phyloP scores from a whole-genome alignment of 2,113 vertebrate genomes.

The Ophiodon elongatus region DNA sequence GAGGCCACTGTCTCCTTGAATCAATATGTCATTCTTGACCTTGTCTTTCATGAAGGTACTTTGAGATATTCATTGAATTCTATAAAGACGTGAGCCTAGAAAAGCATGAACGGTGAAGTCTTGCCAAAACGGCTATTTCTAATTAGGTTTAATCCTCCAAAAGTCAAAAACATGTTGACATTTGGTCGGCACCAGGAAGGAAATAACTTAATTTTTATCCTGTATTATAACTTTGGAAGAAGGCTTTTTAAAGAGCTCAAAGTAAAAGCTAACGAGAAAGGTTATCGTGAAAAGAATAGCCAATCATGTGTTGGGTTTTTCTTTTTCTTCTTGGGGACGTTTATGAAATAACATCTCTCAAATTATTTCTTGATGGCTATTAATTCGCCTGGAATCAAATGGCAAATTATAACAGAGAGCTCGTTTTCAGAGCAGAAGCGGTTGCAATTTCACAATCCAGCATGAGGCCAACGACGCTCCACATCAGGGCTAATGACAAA shows the following conservation, averaged over 20 bases:
- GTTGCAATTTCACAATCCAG: constrained; percentile 31
- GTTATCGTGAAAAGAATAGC: constrained; percentile 1
- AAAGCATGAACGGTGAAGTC: constrained; percentile 5
- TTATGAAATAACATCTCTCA: constrained; percentile 13
- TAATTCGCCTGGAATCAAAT: constrained; percentile 11
- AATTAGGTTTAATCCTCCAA: constrained; percentile 11
- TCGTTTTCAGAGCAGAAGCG: constrained; percentile 30
- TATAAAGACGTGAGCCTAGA: constrained; percentile 10
- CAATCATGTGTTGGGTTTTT: neutral
- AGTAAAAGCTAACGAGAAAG: neutral
- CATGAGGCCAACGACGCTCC: neutral
- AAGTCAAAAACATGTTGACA: constrained; percentile 20
- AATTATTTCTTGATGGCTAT: constrained; percentile 20
- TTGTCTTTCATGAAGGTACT: constrained; percentile 49
- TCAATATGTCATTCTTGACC: constrained; percentile 67
- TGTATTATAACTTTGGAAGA: neutral
- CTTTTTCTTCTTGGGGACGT: neutral
- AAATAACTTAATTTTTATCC: neutral
- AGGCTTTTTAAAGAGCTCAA: neutral
- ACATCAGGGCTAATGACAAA: constrained; percentile 18
- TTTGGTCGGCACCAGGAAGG: constrained; percentile 28
- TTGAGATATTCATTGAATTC: constrained; percentile 65
- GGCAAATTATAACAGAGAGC: neutral
- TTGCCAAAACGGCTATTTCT: neutral
- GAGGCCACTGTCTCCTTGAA: constrained; percentile 50